These are phyloP conservation scores for Mesoligia furuncula DNA, from an alignment of 2,888 invertebrate genomes.

Conservation along the genomic window DNA sequence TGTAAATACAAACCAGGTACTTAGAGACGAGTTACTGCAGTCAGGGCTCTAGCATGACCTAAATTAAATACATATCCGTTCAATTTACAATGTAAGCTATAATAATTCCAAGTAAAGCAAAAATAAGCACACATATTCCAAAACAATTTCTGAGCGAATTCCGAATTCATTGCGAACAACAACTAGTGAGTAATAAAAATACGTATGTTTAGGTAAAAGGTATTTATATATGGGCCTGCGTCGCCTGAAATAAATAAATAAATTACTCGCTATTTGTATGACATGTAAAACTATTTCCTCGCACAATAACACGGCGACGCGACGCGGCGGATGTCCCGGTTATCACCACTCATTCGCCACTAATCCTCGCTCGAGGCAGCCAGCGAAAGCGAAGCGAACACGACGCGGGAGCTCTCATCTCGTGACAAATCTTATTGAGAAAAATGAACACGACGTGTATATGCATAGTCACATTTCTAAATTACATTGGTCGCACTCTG, in stretches of 20 bases:
- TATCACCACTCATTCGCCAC: slow-evolving; percentile 19
- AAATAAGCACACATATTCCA: slow-evolving; percentile 2
- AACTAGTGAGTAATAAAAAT: background rate
- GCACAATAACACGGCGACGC: background rate
- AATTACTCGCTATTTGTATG: background rate
- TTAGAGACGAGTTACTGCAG: background rate
- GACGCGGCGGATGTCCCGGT: background rate
- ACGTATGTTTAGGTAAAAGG: too few species aligned
- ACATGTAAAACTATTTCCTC: slow-evolving; percentile 28
- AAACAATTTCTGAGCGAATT: slow-evolving; percentile 17
- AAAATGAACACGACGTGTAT: background rate
- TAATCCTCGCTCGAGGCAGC: slow-evolving; percentile 3
- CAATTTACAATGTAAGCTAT: background rate
- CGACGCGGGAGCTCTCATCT: background rate
- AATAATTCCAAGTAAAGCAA: background rate
- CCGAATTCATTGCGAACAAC: background rate
- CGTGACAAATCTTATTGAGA: slow-evolving; percentile 3
- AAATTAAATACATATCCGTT: background rate
- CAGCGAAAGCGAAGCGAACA: slow-evolving; percentile 4
- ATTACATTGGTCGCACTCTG: background rate
- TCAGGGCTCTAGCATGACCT: background rate
- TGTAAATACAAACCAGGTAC: background rate
- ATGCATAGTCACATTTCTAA: background rate
- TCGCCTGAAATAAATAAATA: too few species aligned
- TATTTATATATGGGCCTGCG: too few species aligned